These are phyloP conservation scores for Drosophila pegasa DNA, from an alignment of 2,888 invertebrate species.

Conservation along the genomic window DNA sequence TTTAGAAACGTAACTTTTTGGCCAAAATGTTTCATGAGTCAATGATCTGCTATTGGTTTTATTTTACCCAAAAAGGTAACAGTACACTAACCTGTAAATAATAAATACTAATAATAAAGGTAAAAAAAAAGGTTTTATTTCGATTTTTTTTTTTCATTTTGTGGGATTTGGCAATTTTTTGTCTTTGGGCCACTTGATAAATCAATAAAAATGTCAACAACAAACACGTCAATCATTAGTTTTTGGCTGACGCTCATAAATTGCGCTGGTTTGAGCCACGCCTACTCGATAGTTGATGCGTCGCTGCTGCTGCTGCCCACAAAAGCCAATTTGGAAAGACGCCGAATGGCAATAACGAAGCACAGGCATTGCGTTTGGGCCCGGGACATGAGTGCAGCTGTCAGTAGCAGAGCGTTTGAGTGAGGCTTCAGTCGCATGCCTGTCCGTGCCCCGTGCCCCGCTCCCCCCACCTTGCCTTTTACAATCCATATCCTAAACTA, in stretches of 20 bases:
- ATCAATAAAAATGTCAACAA: constrained; percentile 69
- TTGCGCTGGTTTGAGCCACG: constrained; percentile 15
- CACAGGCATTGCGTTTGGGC: constrained; percentile 15
- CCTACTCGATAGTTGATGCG: constrained; percentile 9
- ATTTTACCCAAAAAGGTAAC: too few species aligned
- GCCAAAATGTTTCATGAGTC: constrained; percentile 11
- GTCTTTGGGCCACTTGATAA: constrained; percentile 43
- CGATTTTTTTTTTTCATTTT: constrained; percentile 21
- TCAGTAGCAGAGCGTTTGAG: constrained; percentile 63
- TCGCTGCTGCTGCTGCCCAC: constrained; percentile 19
- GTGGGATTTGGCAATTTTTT: constrained; percentile 6
- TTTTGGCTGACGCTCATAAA: constrained; percentile 46
- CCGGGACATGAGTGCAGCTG: constrained; percentile 45
- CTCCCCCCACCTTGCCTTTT: too few species aligned
- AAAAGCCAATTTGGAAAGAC: constrained; percentile 54
- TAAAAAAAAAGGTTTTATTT: too few species aligned
- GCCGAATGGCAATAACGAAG: constrained; percentile 58
- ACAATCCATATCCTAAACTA: constrained; percentile 8
- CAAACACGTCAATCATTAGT: constrained; percentile 69
- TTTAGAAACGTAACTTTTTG: constrained; percentile 18
- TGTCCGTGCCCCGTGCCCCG: neutral
- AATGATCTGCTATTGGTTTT: constrained; percentile 2
- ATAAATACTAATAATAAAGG: too few species aligned
- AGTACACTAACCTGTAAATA: too few species aligned
- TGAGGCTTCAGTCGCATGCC: constrained; percentile 41